Evolutionary conservation across 2,888 invertebrate species (phyloP), one percentile per base, ranked within the genome.

Genomic region (Watsonalla binaria): DNA sequence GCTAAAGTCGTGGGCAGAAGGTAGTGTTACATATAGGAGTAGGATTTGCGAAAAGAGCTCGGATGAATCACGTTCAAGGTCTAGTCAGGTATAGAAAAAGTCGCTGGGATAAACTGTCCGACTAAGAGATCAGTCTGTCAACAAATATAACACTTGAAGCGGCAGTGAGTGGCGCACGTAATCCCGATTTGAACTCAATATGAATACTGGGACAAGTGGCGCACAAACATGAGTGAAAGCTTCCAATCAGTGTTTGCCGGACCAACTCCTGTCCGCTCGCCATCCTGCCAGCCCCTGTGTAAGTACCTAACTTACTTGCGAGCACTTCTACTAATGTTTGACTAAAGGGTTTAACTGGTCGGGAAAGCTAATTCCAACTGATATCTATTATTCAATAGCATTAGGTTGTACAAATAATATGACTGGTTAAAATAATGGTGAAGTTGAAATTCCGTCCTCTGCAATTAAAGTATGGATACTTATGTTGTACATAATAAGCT

Each of bases 161-260:
- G 24, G 13, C 47, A n/a, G 37, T 35, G 13, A 8, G 34, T 15
- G 46, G 35, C 46, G 45, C 14, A 7, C 6, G n/a, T 34, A 46
- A 13, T 45, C 51, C 35, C 6, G 13, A 45, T 14, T 45, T 46
- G 6, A 45, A 45, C 45, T 46, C 51, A 51, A 51, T 51, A 46
- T 33, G 24, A 34, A 37, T 47, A 52, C 37, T 48, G 6, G 48
- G 63, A 61, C 61, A 65, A 74, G 70, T 63, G 62, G 51, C 65
- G 52, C 6, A 58, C 66, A 72, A 74, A 76, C 74, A 75, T 33
- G 63, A 60, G 61, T 61, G 64, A 66, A 63, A 68, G 66, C 68
- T 63, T 59, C 70, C 73, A 72, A 77, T 77, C 74, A 75, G 70
- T 77, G 74, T 74, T 77, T 75, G 65, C 70, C 54, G 51, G 50